A percentile compares a stretch with the other conserved stretches of the same genome.
Conservation (phyloP, 2,113 vertebrate genomes). For the Lamprologus lemairii region DNA sequence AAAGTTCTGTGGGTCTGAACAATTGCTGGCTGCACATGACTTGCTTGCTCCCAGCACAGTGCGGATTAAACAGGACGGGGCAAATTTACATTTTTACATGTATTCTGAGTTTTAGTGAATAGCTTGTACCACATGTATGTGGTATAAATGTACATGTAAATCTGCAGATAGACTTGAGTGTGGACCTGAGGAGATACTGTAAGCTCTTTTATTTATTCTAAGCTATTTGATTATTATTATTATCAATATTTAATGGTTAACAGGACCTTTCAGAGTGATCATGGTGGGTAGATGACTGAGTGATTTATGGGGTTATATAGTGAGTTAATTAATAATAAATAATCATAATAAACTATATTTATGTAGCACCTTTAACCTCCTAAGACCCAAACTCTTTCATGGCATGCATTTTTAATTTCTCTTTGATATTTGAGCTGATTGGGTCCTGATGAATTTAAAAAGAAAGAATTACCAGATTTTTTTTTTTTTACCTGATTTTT, state of each 20-base stretch:
- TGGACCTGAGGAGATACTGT: neutral
- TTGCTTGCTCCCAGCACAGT: neutral
- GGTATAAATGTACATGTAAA: neutral
- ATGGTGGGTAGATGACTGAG: accelerated
- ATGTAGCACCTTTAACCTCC: neutral
- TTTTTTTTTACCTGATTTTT: accelerated
- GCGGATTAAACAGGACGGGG: neutral
- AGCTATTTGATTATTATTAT: neutral
- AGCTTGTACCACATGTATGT: neutral
- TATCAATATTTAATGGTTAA: neutral
- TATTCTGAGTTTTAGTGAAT: neutral
- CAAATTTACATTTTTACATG: neutral
- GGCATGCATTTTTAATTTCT: neutral
- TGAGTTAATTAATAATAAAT: neutral
- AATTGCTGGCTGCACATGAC: neutral
- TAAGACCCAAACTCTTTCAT: neutral
- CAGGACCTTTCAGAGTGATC: neutral
- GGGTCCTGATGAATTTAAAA: neutral
- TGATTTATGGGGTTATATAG: neutral
- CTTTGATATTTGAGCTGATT: neutral
- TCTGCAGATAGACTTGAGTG: no score
- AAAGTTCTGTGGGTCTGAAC: neutral
- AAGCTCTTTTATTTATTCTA: neutral
- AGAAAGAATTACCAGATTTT: neutral
- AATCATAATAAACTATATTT: neutral